Evolutionary conservation across 1,140 invertebrate genomes (phyloP).

Genomic region (Drosophila pallidifrons): DNA sequence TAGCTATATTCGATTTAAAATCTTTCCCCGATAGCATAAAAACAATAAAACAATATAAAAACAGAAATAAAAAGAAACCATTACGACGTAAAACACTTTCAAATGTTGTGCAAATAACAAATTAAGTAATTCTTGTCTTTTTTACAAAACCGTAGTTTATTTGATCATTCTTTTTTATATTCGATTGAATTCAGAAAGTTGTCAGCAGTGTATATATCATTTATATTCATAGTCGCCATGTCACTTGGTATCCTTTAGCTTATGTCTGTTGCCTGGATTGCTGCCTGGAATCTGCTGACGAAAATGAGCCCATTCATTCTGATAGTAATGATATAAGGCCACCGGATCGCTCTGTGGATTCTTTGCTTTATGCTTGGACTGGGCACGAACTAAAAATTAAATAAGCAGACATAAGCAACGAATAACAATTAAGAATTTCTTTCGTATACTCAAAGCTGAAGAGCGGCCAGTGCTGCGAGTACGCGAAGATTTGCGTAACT

Average conservation of each 20-base stretch:
- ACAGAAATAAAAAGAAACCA: too few relatives aligned
- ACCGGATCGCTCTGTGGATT: constrained; percentile 87
- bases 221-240: not conserved
- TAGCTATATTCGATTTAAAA: too few relatives aligned
- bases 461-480: constrained; percentile 36
- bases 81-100: too few relatives aligned
- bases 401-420: not conserved
- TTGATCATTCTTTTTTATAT: constrained; percentile 5
- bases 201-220: not conserved
- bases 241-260: constrained; percentile 85
- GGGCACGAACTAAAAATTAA: constrained; percentile 25
- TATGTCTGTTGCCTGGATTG: constrained; percentile 87
- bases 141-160: not conserved
- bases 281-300: constrained; percentile 89
- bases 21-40: too few relatives aligned
- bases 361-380: constrained; percentile 25
- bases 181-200: constrained; percentile 1
- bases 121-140: too few relatives aligned
- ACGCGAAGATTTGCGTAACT: constrained; percentile 38
- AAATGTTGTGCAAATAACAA: too few relatives aligned
- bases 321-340: constrained; percentile 90
- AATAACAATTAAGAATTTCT: too few relatives aligned
- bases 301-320: constrained; percentile 90
- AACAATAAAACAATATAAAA: too few relatives aligned
- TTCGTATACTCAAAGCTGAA: constrained; percentile 25